Evolutionary conservation across 2,797 vertebrate species (phyloP).

Genomic region (Acrocephalus scirpaceus): DNA sequence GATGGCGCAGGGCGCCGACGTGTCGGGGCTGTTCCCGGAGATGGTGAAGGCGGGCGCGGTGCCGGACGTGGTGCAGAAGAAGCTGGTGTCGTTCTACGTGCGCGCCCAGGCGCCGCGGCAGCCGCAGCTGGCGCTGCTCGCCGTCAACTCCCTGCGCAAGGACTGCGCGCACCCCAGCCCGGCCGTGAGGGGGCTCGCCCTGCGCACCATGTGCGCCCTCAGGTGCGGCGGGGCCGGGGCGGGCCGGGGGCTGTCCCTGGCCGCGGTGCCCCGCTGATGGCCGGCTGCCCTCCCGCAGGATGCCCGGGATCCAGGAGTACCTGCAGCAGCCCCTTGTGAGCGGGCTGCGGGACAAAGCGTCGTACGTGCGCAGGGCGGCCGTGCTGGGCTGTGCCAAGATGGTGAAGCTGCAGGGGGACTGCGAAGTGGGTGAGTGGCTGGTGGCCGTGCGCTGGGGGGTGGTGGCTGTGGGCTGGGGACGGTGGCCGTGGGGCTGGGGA

Average conservation of each 20-base stretch:
- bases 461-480: not conserved
- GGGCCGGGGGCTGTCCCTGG: not conserved
- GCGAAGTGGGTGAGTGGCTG: conserved; percentile 80
- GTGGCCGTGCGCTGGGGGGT: not conserved
- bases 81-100: conserved; percentile 92
- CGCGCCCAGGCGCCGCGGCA: conserved; percentile 88
- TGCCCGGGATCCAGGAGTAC: conserved; percentile 92
- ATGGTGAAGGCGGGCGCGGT: conserved; percentile 96
- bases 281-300: conserved; percentile 69
- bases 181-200: conserved; percentile 91
- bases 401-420: conserved; percentile 84
- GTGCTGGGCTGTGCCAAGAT: conserved; percentile 94
- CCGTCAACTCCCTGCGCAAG: conserved; percentile 92
- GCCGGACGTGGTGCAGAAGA: conserved; percentile 92
- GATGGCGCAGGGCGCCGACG: conserved; percentile 90
- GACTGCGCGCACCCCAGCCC: conserved; percentile 94
- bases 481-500: not conserved
- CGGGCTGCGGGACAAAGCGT: conserved; percentile 90
- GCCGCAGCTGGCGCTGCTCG: conserved; percentile 91
- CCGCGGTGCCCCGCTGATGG: not conserved
- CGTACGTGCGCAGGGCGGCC: conserved; percentile 91
- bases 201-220: conserved; percentile 92
- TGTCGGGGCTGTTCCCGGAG: conserved; percentile 91
- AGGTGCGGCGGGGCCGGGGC: conserved; percentile 70
- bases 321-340: conserved; percentile 88